These are phyloP conservation scores for Bryconaethiops microstoma DNA, from an alignment of 2,797 vertebrate species.

Conservation along the genomic window DNA sequence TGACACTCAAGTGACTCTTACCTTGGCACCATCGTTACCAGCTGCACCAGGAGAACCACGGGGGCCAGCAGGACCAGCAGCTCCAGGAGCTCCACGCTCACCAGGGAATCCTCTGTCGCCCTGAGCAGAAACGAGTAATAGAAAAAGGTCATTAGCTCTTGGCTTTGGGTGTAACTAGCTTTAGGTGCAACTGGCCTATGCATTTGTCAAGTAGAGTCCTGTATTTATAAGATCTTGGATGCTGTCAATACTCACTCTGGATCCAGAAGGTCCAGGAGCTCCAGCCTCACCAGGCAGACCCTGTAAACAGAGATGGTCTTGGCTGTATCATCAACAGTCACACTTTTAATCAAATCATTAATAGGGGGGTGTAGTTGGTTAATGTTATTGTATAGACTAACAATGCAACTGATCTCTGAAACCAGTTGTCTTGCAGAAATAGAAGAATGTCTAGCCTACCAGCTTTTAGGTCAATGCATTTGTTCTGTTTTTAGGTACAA, in stretches of 20 bases:
- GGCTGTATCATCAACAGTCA: neutral
- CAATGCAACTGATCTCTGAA: too few species aligned
- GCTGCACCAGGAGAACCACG: constrained; percentile 89
- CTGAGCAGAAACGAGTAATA: constrained; percentile 64
- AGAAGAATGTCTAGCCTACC: too few species aligned
- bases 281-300: constrained; percentile 91
- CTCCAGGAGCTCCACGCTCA: constrained; percentile 90
- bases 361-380: too few species aligned
- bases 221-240: neutral
- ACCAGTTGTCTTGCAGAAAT: too few species aligned
- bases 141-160: constrained; percentile 8
- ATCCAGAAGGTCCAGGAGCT: constrained; percentile 82
- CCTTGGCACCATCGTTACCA: constrained; percentile 98
- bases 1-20: constrained; percentile 60
- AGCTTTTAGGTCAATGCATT: too few species aligned
- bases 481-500: too few species aligned
- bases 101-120: constrained; percentile 97
- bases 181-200: neutral
- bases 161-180: neutral
- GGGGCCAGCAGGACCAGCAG: constrained; percentile 84
- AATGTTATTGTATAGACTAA: too few species aligned
- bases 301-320: constrained; percentile 67
- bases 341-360: neutral
- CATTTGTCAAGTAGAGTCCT: neutral
- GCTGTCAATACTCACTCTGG: constrained; percentile 84